Evolutionary conservation across 1,140 invertebrate species (phyloP).

Genomic region (Pseudomyrmex dendroicus): DNA sequence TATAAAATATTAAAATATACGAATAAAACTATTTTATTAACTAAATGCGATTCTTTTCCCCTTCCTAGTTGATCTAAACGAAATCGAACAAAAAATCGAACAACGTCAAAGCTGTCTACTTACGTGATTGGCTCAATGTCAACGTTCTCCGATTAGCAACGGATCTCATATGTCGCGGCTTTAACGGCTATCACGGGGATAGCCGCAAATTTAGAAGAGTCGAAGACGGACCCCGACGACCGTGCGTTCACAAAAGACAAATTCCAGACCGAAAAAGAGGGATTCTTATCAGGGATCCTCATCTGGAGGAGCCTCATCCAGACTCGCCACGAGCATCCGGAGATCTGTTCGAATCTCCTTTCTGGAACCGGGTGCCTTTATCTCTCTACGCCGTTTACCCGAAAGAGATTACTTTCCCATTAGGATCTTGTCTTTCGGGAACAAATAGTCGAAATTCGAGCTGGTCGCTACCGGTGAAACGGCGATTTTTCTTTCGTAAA

Average conservation of each 20-base stretch:
- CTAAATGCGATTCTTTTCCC: background rate
- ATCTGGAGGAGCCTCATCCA: constrained; percentile 63
- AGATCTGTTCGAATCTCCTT: constrained; percentile 64
- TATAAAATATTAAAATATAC: background rate
- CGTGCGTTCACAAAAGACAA: constrained; percentile 61
- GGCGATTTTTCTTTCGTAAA: constrained; percentile 60
- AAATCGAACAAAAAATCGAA: background rate
- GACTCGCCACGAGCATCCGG: constrained; percentile 56
- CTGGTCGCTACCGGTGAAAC: constrained; percentile 52
- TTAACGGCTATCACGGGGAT: constrained; percentile 9
- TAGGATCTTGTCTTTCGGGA: constrained; percentile 79
- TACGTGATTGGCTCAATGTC: background rate
- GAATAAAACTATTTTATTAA: background rate
- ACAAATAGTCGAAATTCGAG: constrained; percentile 77
- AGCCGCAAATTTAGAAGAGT: constrained; percentile 4
- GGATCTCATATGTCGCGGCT: constrained; percentile 1
- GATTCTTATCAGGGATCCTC: constrained; percentile 72
- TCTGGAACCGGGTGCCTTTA: constrained; percentile 54
- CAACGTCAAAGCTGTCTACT: background rate
- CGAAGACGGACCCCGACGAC: background rate
- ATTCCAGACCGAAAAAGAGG: constrained; percentile 66
- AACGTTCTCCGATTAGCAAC: background rate
- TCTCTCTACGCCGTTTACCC: constrained; percentile 72
- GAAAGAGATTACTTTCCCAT: constrained; percentile 80
- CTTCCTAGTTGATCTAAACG: background rate